A percentile compares a stretch with the other conserved stretches of the same genome.
phyloP scores from a whole-genome alignment of 2,888 invertebrate genomes.

The Clanis bilineata region DNA sequence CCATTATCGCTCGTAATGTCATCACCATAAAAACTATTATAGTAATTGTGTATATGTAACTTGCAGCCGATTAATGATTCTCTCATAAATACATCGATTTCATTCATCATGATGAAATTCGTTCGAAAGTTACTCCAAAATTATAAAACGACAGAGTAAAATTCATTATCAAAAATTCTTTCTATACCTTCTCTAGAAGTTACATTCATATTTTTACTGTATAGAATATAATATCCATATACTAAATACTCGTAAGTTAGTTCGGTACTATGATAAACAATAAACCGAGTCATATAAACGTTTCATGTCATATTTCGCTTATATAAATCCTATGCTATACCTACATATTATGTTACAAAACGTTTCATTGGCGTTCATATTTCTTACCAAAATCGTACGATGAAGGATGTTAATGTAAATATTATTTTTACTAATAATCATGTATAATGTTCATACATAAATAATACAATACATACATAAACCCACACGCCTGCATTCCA shows the following conservation, averaged over 20 bases:
- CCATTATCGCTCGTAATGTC: too few relatives aligned
- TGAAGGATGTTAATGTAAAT: constrained; percentile 37
- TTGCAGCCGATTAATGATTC: neutral
- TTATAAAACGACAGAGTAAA: neutral
- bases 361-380: constrained; percentile 6
- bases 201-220: neutral
- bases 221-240: neutral
- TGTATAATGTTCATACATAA: constrained; percentile 18
- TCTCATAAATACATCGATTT: neutral
- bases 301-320: neutral
- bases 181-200: neutral
- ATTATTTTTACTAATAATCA: constrained; percentile 29
- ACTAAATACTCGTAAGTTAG: neutral
- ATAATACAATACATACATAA: constrained; percentile 16
- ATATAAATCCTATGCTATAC: neutral
- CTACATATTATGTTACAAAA: neutral
- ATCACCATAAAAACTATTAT: constrained; percentile 19
- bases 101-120: neutral
- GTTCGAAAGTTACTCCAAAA: neutral
- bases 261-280: neutral
- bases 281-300: neutral
- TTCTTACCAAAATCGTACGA: constrained; percentile 23
- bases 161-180: neutral
- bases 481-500: too few relatives aligned
- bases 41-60: too few relatives aligned